Evolutionary conservation across 1,140 invertebrate species (phyloP).

Genomic region (Anastrepha ludens): DNA sequence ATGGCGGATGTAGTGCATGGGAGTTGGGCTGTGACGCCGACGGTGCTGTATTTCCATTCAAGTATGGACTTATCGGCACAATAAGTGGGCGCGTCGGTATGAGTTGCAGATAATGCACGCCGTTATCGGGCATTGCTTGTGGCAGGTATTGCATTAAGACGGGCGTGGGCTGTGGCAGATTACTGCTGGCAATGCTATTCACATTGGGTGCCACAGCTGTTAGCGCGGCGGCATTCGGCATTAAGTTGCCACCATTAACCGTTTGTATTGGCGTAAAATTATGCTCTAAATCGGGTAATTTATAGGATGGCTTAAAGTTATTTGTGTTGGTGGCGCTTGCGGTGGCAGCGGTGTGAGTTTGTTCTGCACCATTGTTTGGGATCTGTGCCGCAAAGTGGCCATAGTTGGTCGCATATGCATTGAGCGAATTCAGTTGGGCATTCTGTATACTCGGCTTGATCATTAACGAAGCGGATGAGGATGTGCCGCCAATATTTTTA

Average conservation of each 20-base stretch:
- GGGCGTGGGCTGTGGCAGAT: slow-evolving; percentile 71
- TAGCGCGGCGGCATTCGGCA: slow-evolving; percentile 11
- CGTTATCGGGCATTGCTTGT: slow-evolving; percentile 64
- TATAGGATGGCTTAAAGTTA: slow-evolving; percentile 69
- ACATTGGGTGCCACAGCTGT: slow-evolving; percentile 19
- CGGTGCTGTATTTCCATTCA: slow-evolving; percentile 11
- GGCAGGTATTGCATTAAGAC: slow-evolving; percentile 78
- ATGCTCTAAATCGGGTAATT: slow-evolving; percentile 70
- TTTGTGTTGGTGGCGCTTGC: slow-evolving; percentile 45
- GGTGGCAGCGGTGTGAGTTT: background rate
- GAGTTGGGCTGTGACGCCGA: background rate
- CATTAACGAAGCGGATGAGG: background rate
- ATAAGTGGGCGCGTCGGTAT: slow-evolving; percentile 72
- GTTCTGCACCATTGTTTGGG: slow-evolving; percentile 54
- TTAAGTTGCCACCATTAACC: background rate
- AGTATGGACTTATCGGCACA: slow-evolving; percentile 68
- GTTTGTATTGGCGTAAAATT: slow-evolving; percentile 70
- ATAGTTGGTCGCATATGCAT: slow-evolving; percentile 67
- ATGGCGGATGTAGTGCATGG: slow-evolving; percentile 18
- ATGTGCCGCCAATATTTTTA: slow-evolving; percentile 60
- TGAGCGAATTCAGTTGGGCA: slow-evolving; percentile 67
- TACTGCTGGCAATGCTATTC: slow-evolving; percentile 21
- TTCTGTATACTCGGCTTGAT: slow-evolving; percentile 57
- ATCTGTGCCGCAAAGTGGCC: slow-evolving; percentile 56
- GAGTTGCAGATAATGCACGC: slow-evolving; percentile 70